These are phyloP conservation scores for Habroteleia sp. DNA, from an alignment of 2,888 invertebrate genomes.

Conservation along the genomic window DNA sequence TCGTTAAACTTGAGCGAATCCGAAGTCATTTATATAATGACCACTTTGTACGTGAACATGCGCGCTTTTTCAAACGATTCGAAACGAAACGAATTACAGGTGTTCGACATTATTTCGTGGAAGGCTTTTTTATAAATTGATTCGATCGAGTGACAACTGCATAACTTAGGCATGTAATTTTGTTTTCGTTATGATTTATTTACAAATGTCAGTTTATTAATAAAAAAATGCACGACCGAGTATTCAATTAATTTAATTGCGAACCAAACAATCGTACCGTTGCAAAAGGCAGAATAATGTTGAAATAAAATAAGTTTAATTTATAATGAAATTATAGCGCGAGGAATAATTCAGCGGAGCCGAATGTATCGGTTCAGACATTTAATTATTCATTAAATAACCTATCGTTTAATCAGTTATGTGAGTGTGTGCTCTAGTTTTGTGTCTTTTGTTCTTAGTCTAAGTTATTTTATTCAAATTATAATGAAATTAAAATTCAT, in stretches of 20 bases:
- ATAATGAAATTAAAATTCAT: too few relatives aligned
- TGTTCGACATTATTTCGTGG: slow-evolving; percentile 38
- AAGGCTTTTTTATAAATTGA: slow-evolving; percentile 32
- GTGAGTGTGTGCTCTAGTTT: too few relatives aligned
- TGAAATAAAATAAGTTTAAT: too few relatives aligned
- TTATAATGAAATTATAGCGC: too few relatives aligned
- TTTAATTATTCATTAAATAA: too few relatives aligned
- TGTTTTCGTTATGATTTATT: slow-evolving; percentile 7
- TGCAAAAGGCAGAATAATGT: too few relatives aligned
- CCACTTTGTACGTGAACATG: slow-evolving; percentile 7
- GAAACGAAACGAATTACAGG: slow-evolving; percentile 46
- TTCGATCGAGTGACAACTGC: slow-evolving; percentile 44
- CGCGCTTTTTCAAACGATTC: slow-evolving; percentile 32
- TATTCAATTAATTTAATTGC: not conserved
- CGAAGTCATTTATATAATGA: slow-evolving; percentile 27
- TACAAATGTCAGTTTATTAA: not conserved
- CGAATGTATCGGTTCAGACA: too few relatives aligned
- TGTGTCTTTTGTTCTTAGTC: too few relatives aligned
- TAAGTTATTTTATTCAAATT: too few relatives aligned
- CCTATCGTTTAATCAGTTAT: too few relatives aligned
- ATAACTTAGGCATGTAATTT: slow-evolving; percentile 20
- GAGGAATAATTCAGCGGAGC: too few relatives aligned
- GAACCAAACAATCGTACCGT: too few relatives aligned
- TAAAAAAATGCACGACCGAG: not conserved
- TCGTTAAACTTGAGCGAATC: slow-evolving; percentile 32